Conservation (phyloP, 2,113 vertebrate genomes). For the Microcebus ravelobensis region DNA sequence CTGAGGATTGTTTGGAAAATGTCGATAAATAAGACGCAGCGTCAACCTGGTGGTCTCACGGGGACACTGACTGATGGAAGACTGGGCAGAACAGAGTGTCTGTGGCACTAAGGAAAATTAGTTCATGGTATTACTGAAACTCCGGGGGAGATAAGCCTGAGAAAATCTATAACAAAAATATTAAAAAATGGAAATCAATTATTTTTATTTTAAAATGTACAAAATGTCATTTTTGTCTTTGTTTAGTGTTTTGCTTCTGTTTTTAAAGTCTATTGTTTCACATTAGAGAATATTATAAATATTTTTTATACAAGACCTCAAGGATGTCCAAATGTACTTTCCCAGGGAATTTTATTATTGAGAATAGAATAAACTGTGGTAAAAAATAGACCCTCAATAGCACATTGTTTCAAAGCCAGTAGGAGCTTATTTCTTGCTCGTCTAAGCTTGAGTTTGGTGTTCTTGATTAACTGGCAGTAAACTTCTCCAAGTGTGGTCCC, state of each 20-base stretch:
- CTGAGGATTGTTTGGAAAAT: not conserved
- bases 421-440: not conserved
- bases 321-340: not conserved
- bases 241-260: not conserved
- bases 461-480: not conserved
- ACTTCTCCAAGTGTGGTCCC: not conserved
- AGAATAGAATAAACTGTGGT: not conserved
- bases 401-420: not conserved
- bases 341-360: not conserved
- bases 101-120: not conserved
- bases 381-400: not conserved
- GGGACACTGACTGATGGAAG: not conserved
- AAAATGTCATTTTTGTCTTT: not conserved
- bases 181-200: not conserved
- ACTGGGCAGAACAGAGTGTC: not conserved
- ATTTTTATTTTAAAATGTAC: not conserved
- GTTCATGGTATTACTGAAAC: not conserved
- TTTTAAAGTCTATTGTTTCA: not conserved
- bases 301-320: not conserved
- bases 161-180: not conserved
- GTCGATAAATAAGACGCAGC: not conserved
- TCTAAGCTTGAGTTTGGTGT: not conserved
- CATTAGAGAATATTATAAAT: not conserved
- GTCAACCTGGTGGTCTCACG: not conserved
- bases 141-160: not conserved